A percentile compares a stretch with the other conserved stretches of the same genome.
Conservation (phyloP, 2,797 vertebrate genomes). For the Gallinago stenura region DNA sequence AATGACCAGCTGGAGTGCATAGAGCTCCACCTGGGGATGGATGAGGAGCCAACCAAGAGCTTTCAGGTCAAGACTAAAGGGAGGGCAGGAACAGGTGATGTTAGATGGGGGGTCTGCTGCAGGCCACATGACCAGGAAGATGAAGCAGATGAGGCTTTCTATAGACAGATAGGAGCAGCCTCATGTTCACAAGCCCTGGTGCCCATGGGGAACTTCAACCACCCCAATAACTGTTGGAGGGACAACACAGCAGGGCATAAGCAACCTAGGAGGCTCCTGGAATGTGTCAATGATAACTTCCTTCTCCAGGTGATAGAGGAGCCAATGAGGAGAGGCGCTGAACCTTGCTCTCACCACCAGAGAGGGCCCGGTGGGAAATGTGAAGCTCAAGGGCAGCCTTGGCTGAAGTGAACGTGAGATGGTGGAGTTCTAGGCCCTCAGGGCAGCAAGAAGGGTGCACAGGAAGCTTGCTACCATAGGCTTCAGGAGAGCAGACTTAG, state of each 20-base stretch:
- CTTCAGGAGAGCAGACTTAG: neutral
- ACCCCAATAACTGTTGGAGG: neutral
- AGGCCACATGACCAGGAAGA: neutral
- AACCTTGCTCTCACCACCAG: neutral
- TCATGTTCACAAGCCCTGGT: neutral
- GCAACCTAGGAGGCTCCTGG: neutral
- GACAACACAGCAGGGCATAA: neutral
- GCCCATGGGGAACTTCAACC: neutral
- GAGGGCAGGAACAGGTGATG: neutral
- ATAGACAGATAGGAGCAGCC: neutral
- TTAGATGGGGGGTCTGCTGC: neutral
- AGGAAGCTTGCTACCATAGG: neutral
- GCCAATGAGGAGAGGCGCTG: neutral
- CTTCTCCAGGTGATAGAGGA: neutral
- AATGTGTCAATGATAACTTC: neutral
- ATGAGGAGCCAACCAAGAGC: neutral
- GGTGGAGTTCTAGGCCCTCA: neutral
- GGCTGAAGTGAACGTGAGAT: neutral
- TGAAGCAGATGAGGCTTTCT: neutral
- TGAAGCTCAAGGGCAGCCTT: neutral
- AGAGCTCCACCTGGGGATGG: neutral
- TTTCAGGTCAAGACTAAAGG: neutral
- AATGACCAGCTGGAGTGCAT: neutral
- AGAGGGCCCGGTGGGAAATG: neutral
- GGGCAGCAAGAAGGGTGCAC: neutral